Conservation (phyloP, 2,113 vertebrate species). For the Setophaga kirtlandii region DNA sequence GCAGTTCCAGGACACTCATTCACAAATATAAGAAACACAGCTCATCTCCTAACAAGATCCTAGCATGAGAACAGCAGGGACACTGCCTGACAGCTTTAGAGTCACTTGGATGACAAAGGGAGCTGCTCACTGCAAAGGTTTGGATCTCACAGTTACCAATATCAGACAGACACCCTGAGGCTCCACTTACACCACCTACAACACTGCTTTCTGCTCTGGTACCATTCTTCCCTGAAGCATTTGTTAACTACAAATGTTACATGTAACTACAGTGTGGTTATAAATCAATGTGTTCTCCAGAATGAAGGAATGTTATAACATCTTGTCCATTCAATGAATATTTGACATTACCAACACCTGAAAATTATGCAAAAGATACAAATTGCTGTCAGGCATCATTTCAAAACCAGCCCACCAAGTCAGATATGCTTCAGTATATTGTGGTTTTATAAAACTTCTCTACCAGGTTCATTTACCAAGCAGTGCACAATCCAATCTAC, state of each 20-base stretch:
- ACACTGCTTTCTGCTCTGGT: neutral
- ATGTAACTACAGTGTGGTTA: accelerated
- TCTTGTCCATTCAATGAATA: accelerated
- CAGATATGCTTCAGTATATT: neutral
- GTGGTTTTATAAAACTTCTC: neutral
- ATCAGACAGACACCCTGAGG: too few species aligned
- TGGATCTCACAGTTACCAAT: neutral
- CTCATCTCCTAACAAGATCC: neutral
- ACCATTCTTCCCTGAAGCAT: neutral
- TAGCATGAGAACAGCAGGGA: neutral
- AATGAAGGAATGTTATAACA: too few species aligned
- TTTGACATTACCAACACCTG: neutral
- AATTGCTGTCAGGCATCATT: neutral
- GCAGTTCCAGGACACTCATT: neutral
- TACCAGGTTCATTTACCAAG: neutral
- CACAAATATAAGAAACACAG: neutral
- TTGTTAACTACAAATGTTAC: neutral
- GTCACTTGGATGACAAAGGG: neutral
- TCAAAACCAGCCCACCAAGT: neutral
- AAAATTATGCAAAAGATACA: neutral
- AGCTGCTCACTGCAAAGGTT: neutral
- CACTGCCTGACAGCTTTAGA: neutral
- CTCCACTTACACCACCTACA: too few species aligned
- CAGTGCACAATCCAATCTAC: neutral
- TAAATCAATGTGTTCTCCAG: too few species aligned